A percentile compares a stretch with the other conserved stretches of the same genome.
phyloP scores from a whole-genome alignment of 2,888 invertebrate genomes.

The Drosophila nr. perissopoda region DNA sequence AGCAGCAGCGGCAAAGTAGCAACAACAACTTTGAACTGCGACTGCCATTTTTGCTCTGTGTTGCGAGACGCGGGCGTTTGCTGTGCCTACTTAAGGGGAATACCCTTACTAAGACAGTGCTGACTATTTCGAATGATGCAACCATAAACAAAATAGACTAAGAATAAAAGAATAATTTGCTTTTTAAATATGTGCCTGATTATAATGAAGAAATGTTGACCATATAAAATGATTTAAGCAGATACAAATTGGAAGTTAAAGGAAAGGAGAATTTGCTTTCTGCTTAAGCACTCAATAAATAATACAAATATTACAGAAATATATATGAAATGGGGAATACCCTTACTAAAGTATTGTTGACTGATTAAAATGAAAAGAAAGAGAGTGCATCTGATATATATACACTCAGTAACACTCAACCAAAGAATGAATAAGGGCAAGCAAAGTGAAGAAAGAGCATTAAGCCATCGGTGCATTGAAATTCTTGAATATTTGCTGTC shows the following conservation, averaged over 20 bases:
- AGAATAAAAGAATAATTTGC: neutral
- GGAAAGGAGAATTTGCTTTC: too few species aligned
- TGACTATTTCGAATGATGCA: neutral
- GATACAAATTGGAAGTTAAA: too few species aligned
- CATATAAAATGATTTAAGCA: too few species aligned
- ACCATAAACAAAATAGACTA: fast-evolving
- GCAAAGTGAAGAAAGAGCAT: slow-evolving; percentile 7
- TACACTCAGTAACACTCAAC: too few species aligned
- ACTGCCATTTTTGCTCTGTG: slow-evolving; percentile 54
- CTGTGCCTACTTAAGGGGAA: slow-evolving; percentile 39
- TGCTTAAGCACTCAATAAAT: too few species aligned
- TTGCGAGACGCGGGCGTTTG: slow-evolving; percentile 57
- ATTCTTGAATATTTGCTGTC: neutral
- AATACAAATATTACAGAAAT: too few species aligned
- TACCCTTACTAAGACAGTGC: slow-evolving; percentile 22
- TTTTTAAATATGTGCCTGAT: neutral
- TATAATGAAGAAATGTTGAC: too few species aligned
- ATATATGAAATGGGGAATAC: slow-evolving; percentile 12
- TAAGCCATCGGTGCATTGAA: neutral
- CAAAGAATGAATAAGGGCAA: neutral
- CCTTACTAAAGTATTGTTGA: slow-evolving; percentile 1
- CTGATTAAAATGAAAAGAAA: neutral
- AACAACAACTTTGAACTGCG: slow-evolving; percentile 21
- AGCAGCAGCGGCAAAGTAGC: slow-evolving; percentile 14
- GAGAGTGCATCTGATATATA: fast-evolving